Conservation (phyloP, 1,140 invertebrate genomes). For the Sminthurides bifidus region DNA sequence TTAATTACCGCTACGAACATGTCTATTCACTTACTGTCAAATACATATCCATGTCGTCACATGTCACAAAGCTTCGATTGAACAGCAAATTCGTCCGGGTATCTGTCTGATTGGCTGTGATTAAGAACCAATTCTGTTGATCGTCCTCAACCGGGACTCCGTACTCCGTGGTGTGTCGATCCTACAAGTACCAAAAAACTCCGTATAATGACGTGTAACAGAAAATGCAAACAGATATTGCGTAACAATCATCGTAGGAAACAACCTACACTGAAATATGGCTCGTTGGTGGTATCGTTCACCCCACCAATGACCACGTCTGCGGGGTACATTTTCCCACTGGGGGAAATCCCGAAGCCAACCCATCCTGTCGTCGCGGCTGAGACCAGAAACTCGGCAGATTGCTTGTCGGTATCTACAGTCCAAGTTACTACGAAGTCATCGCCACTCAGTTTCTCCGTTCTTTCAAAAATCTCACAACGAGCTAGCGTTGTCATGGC, state of each 20-base stretch:
- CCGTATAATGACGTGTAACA: background rate
- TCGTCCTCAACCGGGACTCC: background rate
- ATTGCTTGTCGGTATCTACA: background rate
- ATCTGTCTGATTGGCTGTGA: background rate
- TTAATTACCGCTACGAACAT: too few relatives aligned
- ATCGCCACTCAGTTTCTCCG: too few relatives aligned
- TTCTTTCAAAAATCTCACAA: too few relatives aligned
- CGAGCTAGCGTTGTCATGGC: too few relatives aligned
- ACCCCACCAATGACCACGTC: conserved; percentile 14
- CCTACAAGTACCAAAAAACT: background rate
- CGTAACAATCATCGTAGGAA: too few relatives aligned
- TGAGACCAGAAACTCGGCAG: background rate
- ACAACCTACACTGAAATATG: background rate
- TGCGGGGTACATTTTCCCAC: background rate
- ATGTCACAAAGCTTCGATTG: background rate
- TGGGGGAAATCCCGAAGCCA: background rate
- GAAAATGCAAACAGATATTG: background rate
- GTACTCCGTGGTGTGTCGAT: background rate
- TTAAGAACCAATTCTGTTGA: conserved; percentile 1
- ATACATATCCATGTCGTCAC: background rate
- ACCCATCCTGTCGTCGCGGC: conserved; percentile 7
- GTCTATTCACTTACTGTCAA: conserved; percentile 2
- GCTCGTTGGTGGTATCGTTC: background rate
- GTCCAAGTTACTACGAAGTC: background rate
- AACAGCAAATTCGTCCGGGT: conserved; percentile 7